These are phyloP conservation scores for Saguinus oedipus DNA, from an alignment of 2,797 vertebrate genomes.

Conservation along the genomic window DNA sequence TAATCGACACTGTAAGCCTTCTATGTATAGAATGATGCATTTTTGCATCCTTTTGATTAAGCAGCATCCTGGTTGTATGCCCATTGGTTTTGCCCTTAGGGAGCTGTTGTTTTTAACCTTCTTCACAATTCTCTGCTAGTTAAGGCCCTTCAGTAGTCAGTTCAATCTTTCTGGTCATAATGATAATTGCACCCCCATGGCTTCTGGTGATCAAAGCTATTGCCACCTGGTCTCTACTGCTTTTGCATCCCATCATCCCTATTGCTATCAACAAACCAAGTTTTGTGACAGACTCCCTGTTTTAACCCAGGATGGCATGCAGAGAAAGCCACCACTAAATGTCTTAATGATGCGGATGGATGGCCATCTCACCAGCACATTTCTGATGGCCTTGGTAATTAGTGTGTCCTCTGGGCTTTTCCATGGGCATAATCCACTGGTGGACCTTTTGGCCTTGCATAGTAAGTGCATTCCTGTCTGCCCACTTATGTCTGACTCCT, in stretches of 20 bases:
- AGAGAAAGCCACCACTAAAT: background rate
- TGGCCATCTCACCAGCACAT: background rate
- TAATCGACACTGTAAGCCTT: background rate
- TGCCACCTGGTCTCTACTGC: background rate
- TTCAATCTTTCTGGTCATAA: constrained; percentile 7
- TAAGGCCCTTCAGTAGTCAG: background rate
- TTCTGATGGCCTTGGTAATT: background rate
- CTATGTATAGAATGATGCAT: background rate
- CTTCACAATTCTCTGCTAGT: background rate
- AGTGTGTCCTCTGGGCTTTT: background rate
- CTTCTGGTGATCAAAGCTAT: background rate
- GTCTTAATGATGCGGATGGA: background rate
- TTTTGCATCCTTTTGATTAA: constrained; percentile 24
- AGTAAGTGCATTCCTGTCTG: background rate
- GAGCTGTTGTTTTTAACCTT: background rate
- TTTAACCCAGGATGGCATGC: background rate
- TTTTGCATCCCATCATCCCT: background rate
- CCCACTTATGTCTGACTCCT: background rate
- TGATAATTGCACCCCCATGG: background rate
- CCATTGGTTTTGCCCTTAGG: background rate
- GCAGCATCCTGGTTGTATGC: background rate
- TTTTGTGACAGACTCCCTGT: background rate
- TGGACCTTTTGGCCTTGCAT: background rate
- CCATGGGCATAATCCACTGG: background rate
- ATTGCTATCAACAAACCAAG: constrained; percentile 1